Conservation (phyloP, 2,888 invertebrate species). For the Stramonita haemastoma region DNA sequence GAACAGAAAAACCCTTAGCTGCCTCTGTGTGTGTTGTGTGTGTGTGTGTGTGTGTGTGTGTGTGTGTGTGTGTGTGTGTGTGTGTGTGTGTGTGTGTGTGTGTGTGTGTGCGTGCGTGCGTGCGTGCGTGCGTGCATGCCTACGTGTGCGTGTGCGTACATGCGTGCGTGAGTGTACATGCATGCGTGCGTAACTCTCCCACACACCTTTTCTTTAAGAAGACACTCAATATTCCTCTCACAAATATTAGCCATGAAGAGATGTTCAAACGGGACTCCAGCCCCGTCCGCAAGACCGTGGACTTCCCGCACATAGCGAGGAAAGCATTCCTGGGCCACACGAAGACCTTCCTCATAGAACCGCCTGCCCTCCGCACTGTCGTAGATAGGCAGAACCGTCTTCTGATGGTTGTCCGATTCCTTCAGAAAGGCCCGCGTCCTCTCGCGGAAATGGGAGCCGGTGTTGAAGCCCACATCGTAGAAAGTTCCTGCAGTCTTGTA, state of each 20-base stretch:
- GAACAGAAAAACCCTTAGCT: background rate
- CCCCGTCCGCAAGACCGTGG: slow-evolving; percentile 59
- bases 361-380: slow-evolving; percentile 46
- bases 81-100: background rate
- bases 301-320: slow-evolving; percentile 59
- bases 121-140: background rate
- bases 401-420: slow-evolving; percentile 36
- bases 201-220: background rate
- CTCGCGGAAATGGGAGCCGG: slow-evolving; percentile 51
- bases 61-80: background rate
- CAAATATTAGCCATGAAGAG: slow-evolving; percentile 53
- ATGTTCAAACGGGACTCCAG: slow-evolving; percentile 55
- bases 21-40: background rate
- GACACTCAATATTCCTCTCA: slow-evolving; percentile 15
- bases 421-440: slow-evolving; percentile 44
- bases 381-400: slow-evolving; percentile 49
- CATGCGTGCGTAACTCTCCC: background rate
- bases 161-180: background rate
- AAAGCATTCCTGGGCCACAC: slow-evolving; percentile 48
- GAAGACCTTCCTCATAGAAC: slow-evolving; percentile 49
- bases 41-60: background rate
- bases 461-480: slow-evolving; percentile 54
- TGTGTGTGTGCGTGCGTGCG: no score
- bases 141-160: background rate
- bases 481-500: slow-evolving; percentile 46